Conservation (phyloP, 2,888 invertebrate species). For the Campoplex nolae region DNA sequence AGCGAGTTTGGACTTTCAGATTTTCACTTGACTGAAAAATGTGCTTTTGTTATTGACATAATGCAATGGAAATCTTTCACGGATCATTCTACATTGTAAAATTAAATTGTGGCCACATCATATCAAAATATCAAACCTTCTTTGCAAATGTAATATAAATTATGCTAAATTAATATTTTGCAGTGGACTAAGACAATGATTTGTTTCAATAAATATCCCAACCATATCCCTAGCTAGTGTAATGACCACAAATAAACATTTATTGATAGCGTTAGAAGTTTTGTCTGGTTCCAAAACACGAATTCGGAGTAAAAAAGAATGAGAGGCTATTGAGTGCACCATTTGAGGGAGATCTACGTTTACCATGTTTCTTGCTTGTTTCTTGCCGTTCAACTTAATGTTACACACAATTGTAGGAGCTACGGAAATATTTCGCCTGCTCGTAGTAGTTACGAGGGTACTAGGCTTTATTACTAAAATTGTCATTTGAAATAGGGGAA, state of each 20-base stretch:
- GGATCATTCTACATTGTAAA: background rate
- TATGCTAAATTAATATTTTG: background rate
- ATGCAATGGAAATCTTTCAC: background rate
- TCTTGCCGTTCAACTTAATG: slow-evolving; percentile 36
- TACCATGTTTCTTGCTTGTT: slow-evolving; percentile 23
- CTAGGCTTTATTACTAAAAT: slow-evolving; percentile 64
- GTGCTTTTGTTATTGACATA: background rate
- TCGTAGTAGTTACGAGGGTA: slow-evolving; percentile 53
- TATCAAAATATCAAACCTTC: background rate
- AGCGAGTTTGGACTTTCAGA: slow-evolving; percentile 29
- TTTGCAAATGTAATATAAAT: background rate
- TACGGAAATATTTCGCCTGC: slow-evolving; percentile 25
- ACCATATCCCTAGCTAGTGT: background rate
- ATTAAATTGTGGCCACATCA: background rate
- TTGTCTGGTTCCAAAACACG: background rate
- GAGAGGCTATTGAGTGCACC: background rate
- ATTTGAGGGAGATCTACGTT: slow-evolving; percentile 21
- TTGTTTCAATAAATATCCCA: background rate
- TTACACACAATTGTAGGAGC: slow-evolving; percentile 47
- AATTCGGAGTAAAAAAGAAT: background rate
- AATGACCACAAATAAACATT: background rate
- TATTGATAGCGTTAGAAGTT: background rate
- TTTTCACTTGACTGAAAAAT: slow-evolving; percentile 11
- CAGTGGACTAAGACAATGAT: background rate
- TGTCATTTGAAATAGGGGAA: slow-evolving; percentile 60